Evolutionary conservation across 2,888 invertebrate species (phyloP).

Genomic region (Odontocolon sp.): DNA sequence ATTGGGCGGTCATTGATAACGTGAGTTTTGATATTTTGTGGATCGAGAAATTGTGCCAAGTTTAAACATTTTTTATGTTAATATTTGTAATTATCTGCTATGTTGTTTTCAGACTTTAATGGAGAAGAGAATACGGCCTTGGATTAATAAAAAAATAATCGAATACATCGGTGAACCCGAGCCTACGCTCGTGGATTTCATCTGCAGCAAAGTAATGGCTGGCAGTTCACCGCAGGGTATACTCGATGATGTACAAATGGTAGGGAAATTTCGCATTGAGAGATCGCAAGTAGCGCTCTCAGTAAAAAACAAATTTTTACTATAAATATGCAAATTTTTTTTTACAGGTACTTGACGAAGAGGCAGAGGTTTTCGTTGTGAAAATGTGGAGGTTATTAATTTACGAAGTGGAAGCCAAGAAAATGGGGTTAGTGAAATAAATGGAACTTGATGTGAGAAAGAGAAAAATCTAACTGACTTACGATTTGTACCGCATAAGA

Average conservation of each 20-base stretch:
- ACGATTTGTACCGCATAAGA: conserved; percentile 72
- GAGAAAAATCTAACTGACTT: conserved; percentile 66
- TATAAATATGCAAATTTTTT: background rate
- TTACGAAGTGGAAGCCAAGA: conserved; percentile 99
- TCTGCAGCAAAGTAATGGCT: conserved; percentile 98
- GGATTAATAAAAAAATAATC: conserved; percentile 99
- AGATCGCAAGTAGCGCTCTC: no score
- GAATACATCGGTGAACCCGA: conserved; percentile 99
- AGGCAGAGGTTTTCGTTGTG: conserved; percentile 99
- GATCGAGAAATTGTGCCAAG: background rate
- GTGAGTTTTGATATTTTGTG: conserved; percentile 78
- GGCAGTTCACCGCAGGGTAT: conserved; percentile 97
- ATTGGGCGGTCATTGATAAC: conserved; percentile 92
- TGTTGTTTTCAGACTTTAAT: conserved; percentile 87
- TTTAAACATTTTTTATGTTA: background rate
- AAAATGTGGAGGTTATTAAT: conserved; percentile 99
- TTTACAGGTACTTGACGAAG: conserved; percentile 97
- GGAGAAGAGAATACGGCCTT: conserved; percentile 98
- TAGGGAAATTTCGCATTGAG: conserved; percentile 80
- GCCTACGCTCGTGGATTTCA: conserved; percentile 98
- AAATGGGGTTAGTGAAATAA: conserved; percentile 93
- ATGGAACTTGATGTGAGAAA: conserved; percentile 60
- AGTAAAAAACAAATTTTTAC: conserved; percentile 1
- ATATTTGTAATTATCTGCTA: no score
- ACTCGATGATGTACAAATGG: conserved; percentile 99